A percentile compares a stretch with the other conserved stretches of the same genome.
Evolutionary conservation across 2,888 invertebrate genomes (phyloP).

Genomic region (Sicus ferrugineus): DNA sequence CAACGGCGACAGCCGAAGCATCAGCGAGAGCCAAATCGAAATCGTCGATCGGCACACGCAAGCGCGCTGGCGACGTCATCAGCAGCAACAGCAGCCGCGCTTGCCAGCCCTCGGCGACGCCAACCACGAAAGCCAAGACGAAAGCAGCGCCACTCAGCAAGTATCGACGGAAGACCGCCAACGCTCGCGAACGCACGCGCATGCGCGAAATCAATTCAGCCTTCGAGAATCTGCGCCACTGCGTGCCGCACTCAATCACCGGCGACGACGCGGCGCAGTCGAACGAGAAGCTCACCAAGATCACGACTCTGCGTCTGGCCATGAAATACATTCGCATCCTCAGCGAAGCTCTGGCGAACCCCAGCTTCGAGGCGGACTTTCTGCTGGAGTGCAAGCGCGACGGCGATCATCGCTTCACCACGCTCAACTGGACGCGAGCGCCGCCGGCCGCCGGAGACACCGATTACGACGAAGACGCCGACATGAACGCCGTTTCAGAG

Average conservation of each 20-base stretch:
- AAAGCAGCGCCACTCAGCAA: conserved; percentile 82
- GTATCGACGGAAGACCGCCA: conserved; percentile 88
- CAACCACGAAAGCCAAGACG: conserved; percentile 59
- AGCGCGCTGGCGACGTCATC: conserved; percentile 11
- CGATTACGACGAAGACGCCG: conserved; percentile 38
- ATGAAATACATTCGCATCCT: conserved; percentile 87
- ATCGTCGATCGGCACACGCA: no score
- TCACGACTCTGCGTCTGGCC: conserved; percentile 84
- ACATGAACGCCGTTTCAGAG: conserved; percentile 31
- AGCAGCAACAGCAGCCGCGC: conserved; percentile 34
- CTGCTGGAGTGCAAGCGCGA: conserved; percentile 53
- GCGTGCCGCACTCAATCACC: conserved; percentile 71
- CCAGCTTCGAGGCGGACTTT: conserved; percentile 60
- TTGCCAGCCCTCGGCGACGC: no score
- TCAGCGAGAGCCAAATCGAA: conserved; percentile 21
- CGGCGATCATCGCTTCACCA: conserved; percentile 42
- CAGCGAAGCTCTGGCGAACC: conserved; percentile 69
- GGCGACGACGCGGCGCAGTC: conserved; percentile 63
- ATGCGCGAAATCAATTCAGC: conserved; percentile 92
- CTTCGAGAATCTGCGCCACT: conserved; percentile 81
- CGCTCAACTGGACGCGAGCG: conserved; percentile 40
- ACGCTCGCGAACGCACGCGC: conserved; percentile 84
- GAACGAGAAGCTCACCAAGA: conserved; percentile 86
- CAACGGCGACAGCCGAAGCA: not conserved
- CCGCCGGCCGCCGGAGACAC: conserved; percentile 30